Evolutionary conservation across 1,140 invertebrate genomes (phyloP).

Genomic region (Anoplolepis gracilipes): DNA sequence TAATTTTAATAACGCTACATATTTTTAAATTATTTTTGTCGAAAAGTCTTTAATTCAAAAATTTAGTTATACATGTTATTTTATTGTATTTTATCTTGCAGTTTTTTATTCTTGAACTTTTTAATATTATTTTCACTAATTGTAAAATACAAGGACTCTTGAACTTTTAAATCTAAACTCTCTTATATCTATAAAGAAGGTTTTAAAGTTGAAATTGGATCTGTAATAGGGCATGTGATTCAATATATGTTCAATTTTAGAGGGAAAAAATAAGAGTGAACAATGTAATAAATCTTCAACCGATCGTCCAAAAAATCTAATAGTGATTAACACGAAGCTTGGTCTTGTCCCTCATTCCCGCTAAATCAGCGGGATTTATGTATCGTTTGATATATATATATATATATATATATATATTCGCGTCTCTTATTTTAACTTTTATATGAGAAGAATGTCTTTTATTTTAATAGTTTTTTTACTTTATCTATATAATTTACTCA

Average conservation of each 20-base stretch:
- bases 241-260: background rate
- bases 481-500: background rate
- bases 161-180: background rate
- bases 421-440: too few relatives aligned
- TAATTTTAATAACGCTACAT: background rate
- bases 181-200: background rate
- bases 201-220: background rate
- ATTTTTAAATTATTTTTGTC: background rate
- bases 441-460: background rate
- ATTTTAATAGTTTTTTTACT: background rate
- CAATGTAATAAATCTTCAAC: slow-evolving; percentile 13
- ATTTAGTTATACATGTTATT: background rate
- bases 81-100: background rate
- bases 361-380: background rate
- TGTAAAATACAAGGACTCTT: background rate
- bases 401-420: too few relatives aligned
- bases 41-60: background rate
- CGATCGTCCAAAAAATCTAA: background rate
- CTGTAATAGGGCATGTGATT: background rate
- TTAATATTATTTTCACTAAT: background rate
- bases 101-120: background rate
- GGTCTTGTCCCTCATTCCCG: background rate
- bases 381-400: too few relatives aligned
- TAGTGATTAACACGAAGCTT: background rate
- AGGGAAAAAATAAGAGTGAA: background rate